These are phyloP conservation scores for Carduelis carduelis DNA, from an alignment of 2,797 vertebrate genomes.

Conservation along the genomic window DNA sequence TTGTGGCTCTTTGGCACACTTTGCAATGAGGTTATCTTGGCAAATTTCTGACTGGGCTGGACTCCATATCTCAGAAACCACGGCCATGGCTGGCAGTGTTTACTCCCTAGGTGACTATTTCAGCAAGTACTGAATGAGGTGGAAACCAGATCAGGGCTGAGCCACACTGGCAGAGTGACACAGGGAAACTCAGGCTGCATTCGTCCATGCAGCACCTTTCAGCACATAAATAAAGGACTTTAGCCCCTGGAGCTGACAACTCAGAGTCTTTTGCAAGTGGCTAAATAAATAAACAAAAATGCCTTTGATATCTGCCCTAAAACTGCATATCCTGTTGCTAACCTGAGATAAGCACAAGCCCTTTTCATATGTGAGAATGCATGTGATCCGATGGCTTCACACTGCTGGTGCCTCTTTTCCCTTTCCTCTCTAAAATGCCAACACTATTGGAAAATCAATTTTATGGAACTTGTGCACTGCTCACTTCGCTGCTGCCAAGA, in stretches of 20 bases:
- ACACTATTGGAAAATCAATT: slow-evolving; percentile 13
- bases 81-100: neutral
- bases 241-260: neutral
- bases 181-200: neutral
- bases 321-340: neutral
- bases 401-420: neutral
- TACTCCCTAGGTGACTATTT: slow-evolving; percentile 7
- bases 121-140: neutral
- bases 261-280: neutral
- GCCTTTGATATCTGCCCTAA: neutral
- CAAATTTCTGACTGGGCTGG: slow-evolving; percentile 8
- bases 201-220: neutral
- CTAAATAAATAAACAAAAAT: neutral
- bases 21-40: slow-evolving; percentile 32
- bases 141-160: neutral
- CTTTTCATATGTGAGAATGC: neutral
- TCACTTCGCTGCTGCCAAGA: neutral
- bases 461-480: neutral
- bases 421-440: slow-evolving; percentile 25
- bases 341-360: slow-evolving; percentile 12
- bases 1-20: neutral
- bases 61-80: slow-evolving; percentile 30
- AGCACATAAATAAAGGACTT: slow-evolving; percentile 7
- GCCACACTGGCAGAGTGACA: neutral
- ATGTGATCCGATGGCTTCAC: neutral